These are phyloP conservation scores for Euproctis similis DNA, from an alignment of 2,888 invertebrate species.

Conservation along the genomic window DNA sequence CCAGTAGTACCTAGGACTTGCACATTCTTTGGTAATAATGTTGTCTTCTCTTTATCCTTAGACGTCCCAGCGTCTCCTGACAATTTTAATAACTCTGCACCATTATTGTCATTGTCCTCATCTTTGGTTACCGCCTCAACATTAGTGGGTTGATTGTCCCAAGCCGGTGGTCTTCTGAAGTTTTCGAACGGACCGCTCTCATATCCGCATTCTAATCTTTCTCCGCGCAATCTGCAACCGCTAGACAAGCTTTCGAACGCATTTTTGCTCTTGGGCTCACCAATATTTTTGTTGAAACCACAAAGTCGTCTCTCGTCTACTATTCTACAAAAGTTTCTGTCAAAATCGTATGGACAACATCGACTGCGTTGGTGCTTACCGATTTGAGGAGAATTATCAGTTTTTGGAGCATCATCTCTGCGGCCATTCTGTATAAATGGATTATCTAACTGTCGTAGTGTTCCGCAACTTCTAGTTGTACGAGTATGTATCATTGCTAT, in stretches of 20 bases:
- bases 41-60: background rate
- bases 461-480: slow-evolving; percentile 2
- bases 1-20: background rate
- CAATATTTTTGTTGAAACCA: slow-evolving; percentile 49
- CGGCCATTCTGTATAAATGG: slow-evolving; percentile 1
- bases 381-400: background rate
- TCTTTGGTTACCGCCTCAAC: background rate
- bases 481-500: no score
- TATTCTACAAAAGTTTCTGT: slow-evolving; percentile 38
- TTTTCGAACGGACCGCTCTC: slow-evolving; percentile 34
- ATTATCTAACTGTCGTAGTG: background rate
- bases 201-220: slow-evolving; percentile 58
- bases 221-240: slow-evolving; percentile 45
- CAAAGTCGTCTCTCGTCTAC: slow-evolving; percentile 50
- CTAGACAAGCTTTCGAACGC: slow-evolving; percentile 23
- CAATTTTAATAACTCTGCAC: no score
- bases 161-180: slow-evolving; percentile 24
- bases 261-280: slow-evolving; percentile 23
- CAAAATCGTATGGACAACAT: slow-evolving; percentile 57
- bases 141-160: slow-evolving; percentile 3
- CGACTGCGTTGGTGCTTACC: no score
- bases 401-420: background rate
- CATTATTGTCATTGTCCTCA: background rate
- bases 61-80: no score
- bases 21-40: background rate